These are phyloP conservation scores for Kryphioiulus occultus DNA, from an alignment of 2,888 invertebrate genomes.

Conservation along the genomic window DNA sequence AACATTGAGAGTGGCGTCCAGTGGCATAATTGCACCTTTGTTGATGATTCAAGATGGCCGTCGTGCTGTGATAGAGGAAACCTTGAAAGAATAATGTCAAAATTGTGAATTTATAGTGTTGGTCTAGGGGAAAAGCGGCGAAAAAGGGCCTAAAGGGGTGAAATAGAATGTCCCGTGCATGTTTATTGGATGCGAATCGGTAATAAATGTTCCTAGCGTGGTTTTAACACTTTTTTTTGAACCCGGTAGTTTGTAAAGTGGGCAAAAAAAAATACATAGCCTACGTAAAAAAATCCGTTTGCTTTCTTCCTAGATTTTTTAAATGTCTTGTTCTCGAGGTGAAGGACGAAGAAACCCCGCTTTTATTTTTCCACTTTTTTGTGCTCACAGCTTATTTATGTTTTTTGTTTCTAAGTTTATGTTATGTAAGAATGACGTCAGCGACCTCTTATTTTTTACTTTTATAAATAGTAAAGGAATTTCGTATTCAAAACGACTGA, in stretches of 20 bases:
- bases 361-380: constrained; percentile 39
- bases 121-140: neutral
- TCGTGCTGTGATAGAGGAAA: neutral
- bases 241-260: constrained; percentile 45
- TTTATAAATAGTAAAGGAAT: constrained; percentile 45
- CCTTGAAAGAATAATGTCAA: neutral
- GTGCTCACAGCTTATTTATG: neutral
- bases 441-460: constrained; percentile 43
- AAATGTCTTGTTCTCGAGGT: constrained; percentile 38
- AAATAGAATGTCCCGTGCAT: neutral
- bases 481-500: constrained; percentile 42
- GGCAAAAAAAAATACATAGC: constrained; percentile 33
- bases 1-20: neutral
- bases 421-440: constrained; percentile 39
- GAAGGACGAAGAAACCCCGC: constrained; percentile 44
- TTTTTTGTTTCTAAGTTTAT: constrained; percentile 40
- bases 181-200: constrained; percentile 37
- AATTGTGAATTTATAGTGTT: neutral
- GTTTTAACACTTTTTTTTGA: constrained; percentile 43
- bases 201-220: constrained; percentile 33
- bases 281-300: constrained; percentile 21
- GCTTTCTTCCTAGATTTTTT: constrained; percentile 45
- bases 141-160: constrained; percentile 35
- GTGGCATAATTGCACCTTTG: neutral
- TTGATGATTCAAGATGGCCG: constrained; percentile 36